Conservation (phyloP, 2,113 vertebrate genomes). For the Catharus bicknelli region DNA sequence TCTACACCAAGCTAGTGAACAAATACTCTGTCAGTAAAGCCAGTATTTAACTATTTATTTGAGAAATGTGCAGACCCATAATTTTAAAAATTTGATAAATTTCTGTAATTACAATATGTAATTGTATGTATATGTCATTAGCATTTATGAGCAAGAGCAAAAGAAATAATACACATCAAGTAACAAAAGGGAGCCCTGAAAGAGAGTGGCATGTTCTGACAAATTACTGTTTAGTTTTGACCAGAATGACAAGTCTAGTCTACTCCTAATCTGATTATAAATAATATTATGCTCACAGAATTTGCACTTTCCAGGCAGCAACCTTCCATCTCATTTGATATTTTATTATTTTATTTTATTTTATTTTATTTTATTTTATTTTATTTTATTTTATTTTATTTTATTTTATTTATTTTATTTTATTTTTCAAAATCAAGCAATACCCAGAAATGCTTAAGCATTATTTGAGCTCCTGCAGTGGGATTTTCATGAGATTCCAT, state of each 20-base stretch:
- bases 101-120: neutral
- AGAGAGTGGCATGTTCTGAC: neutral
- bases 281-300: neutral
- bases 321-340: neutral
- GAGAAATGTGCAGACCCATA: neutral
- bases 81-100: slow-evolving; percentile 26
- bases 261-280: neutral
- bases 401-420: neutral
- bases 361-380: neutral
- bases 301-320: neutral
- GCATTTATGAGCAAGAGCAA: neutral
- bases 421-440: neutral
- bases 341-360: neutral
- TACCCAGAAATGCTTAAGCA: neutral
- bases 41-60: slow-evolving; percentile 2
- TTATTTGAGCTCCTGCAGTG: neutral
- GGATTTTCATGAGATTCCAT: neutral
- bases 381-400: neutral
- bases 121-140: neutral
- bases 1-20: neutral
- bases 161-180: neutral
- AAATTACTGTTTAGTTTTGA: neutral
- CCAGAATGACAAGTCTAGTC: neutral
- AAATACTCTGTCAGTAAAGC: neutral
- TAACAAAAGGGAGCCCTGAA: neutral